Evolutionary conservation across 2,113 vertebrate species (phyloP), one percentile per base, ranked within the genome.

Genomic region (Salminus brasiliensis): DNA sequence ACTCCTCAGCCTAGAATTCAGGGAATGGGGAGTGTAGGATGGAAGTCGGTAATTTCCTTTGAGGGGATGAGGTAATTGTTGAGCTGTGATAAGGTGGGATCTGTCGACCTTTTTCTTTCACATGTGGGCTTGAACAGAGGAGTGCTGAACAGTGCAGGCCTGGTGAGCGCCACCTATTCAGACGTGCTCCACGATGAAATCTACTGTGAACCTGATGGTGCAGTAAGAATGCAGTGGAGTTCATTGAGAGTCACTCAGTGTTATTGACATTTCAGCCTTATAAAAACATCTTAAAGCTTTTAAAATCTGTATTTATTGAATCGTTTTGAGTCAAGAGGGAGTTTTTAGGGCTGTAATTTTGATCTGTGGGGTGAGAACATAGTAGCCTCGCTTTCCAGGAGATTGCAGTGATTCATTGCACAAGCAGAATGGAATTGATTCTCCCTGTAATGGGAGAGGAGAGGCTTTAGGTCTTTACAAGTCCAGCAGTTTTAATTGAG

Each of bases 351-450:
- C 23, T 72, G n/a, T 59, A 59, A 29, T 59, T 15, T 41, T 60
- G 55, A 36, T 52, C 34, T 45, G 16, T 49, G 57, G 57, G 59
- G 41, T 75, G 59, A 34, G 60, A 11, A 8, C 15, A 9, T 30
- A 34, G 29, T 18, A 32, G 39, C 41, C 73, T 63, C 3, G 29
- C 23, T 34, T 75, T 63, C 41, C 73, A 32, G 30, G 41, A 57
- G 10, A 27, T 32, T 15, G 10, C 43, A 21, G 10, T 36, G 59
- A 76, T 52, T 65, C 30, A 36, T 75, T 74, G 25, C 41, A 47
- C 39, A 41, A 65, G 27, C 62, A 65, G 49, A 32, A 60, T 25
- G 30, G 73, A 65, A 66, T 66, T 74, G 72, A 74, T 74, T 29
- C 29, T 76, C 5, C 21, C 43, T 25, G 32, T 36, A 18, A 63